Percentiles rank a stretch among this genome's conserved stretches.
Evolutionary conservation across 2,888 invertebrate genomes (phyloP).

Genomic region (Perithous albicinctus): DNA sequence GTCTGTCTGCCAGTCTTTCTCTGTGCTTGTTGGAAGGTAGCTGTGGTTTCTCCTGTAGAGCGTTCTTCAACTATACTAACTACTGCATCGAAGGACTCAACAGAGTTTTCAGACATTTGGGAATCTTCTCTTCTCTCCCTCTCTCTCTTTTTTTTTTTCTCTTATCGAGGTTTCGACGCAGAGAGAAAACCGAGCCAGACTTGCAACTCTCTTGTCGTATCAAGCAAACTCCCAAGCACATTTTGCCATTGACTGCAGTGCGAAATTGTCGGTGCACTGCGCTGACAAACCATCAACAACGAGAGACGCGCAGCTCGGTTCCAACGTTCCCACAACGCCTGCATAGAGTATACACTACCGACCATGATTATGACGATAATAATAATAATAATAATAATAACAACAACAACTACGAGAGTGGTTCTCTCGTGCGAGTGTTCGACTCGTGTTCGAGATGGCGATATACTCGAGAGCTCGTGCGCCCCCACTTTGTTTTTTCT

Average conservation of each 20-base stretch:
- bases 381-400: slow-evolving; percentile 41
- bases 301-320: slow-evolving; percentile 26
- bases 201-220: not conserved
- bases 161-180: not conserved
- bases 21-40: not conserved
- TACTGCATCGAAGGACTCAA: not conserved
- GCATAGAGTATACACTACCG: slow-evolving; percentile 33
- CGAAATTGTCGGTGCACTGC: slow-evolving; percentile 46
- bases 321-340: slow-evolving; percentile 45
- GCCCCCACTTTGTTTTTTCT: not conserved
- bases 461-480: slow-evolving; percentile 38
- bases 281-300: slow-evolving; percentile 32
- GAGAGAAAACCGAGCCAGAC: slow-evolving; percentile 3
- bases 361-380: slow-evolving; percentile 52
- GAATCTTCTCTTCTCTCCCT: slow-evolving; percentile 16
- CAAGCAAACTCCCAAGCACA: slow-evolving; percentile 15
- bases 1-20: not conserved
- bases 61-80: not conserved
- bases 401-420: slow-evolving; percentile 28
- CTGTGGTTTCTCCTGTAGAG: slow-evolving; percentile 8
- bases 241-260: slow-evolving; percentile 40
- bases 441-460: slow-evolving; percentile 58
- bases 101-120: not conserved
- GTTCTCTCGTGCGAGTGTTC: slow-evolving; percentile 48
- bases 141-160: too few species aligned